A percentile compares a stretch with the other conserved stretches of the same genome.
Evolutionary conservation across 1,140 invertebrate genomes (phyloP).

Genomic region (Aethina tumida): DNA sequence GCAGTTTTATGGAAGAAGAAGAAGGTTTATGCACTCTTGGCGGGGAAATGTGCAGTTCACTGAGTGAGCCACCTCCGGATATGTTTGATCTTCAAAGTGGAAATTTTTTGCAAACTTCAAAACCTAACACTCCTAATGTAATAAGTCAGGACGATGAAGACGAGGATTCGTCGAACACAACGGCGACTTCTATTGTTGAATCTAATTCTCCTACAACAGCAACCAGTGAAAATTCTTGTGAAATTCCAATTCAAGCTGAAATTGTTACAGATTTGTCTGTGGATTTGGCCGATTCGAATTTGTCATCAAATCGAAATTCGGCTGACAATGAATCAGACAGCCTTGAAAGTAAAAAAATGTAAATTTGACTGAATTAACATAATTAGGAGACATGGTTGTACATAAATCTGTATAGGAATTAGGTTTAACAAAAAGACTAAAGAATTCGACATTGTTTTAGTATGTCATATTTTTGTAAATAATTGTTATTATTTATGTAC

Average conservation of each 20-base stretch:
- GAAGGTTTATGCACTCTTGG: slow-evolving; percentile 27
- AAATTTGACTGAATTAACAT: slow-evolving; percentile 8
- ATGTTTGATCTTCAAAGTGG: slow-evolving; percentile 33
- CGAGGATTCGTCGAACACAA: background rate
- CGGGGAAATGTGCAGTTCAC: slow-evolving; percentile 32
- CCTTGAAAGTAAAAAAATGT: slow-evolving; percentile 1
- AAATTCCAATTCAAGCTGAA: slow-evolving; percentile 4
- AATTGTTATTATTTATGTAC: no score
- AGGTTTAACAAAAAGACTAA: no score
- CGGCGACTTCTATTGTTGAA: background rate
- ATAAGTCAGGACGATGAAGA: background rate
- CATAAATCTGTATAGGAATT: no score
- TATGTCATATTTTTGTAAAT: no score
- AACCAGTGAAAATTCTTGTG: slow-evolving; percentile 1
- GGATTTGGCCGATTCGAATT: slow-evolving; percentile 1
- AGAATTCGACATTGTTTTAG: no score
- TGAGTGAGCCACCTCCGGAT: slow-evolving; percentile 35
- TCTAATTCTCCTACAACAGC: background rate
- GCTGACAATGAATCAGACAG: no score
- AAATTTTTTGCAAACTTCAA: slow-evolving; percentile 2
- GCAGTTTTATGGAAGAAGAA: slow-evolving; percentile 13
- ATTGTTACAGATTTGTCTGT: slow-evolving; percentile 1
- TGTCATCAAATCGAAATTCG: background rate
- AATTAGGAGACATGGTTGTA: no score
- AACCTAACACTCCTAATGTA: background rate